Evolutionary conservation across 2,888 invertebrate genomes (phyloP).

Genomic region (Ophraella communa): DNA sequence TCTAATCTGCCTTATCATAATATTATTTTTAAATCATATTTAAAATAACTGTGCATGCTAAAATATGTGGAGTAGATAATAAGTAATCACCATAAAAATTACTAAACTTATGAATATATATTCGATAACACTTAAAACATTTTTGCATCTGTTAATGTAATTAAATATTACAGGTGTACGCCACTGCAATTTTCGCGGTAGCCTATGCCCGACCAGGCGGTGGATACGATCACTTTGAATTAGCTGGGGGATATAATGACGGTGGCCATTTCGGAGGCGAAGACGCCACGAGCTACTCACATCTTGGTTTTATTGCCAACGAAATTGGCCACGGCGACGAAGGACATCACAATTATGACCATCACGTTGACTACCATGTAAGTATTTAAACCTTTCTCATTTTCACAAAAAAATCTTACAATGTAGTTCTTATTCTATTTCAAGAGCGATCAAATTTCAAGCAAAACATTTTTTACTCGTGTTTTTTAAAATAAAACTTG

Average conservation of each 20-base stretch:
- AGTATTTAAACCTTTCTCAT: constrained; percentile 29
- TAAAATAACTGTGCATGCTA: no score
- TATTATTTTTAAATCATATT: no score
- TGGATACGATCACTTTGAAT: constrained; percentile 49
- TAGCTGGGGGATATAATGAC: constrained; percentile 40
- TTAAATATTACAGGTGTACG: constrained; percentile 47
- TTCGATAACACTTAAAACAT: not conserved
- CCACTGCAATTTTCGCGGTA: constrained; percentile 53
- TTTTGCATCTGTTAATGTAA: no score
- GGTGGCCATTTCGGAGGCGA: constrained; percentile 37
- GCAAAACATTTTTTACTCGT: no score
- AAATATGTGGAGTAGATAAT: no score
- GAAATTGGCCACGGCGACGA: constrained; percentile 40
- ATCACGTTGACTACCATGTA: constrained; percentile 54
- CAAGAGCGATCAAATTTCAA: no score
- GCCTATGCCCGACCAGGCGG: constrained; percentile 52
- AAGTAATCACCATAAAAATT: no score
- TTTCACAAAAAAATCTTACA: no score
- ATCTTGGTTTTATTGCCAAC: constrained; percentile 33
- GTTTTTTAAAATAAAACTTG: no score
- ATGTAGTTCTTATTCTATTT: no score
- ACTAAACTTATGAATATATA: no score
- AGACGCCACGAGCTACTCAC: constrained; percentile 22
- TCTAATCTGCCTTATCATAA: no score
- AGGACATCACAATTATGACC: constrained; percentile 41